Conservation (phyloP, 2,113 vertebrate species). For the Myrmecobius fasciatus region DNA sequence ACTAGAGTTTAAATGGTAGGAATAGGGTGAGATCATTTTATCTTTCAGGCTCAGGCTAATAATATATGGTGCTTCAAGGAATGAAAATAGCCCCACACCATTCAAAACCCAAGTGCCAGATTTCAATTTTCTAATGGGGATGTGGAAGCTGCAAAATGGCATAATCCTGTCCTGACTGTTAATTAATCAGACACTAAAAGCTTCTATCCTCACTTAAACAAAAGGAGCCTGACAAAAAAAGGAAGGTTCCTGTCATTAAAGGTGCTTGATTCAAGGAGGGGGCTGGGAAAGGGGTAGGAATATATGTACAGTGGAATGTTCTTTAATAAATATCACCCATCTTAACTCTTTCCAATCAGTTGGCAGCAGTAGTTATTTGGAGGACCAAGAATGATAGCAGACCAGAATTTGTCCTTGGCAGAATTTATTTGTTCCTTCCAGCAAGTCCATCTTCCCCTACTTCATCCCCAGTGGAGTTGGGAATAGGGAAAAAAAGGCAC, state of each 20-base stretch:
- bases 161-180: neutral
- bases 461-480: neutral
- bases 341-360: neutral
- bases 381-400: neutral
- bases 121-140: constrained; percentile 17
- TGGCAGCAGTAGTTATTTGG: neutral
- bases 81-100: neutral
- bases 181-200: constrained; percentile 15
- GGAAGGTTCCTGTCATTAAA: neutral
- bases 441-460: neutral
- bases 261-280: neutral
- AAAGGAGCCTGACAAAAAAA: neutral
- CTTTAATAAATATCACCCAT: rapidly evolving
- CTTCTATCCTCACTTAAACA: neutral
- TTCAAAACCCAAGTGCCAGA: neutral
- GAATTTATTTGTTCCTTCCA: neutral
- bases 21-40: neutral
- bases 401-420: neutral
- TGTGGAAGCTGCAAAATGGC: neutral
- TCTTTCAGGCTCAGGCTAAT: neutral
- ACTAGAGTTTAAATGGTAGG: rapidly evolving
- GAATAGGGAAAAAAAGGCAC: neutral
- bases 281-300: neutral
- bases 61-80: neutral
- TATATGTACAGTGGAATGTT: rapidly evolving